These are phyloP conservation scores for Melieria omissa DNA, from an alignment of 2,888 invertebrate genomes.

Conservation along the genomic window DNA sequence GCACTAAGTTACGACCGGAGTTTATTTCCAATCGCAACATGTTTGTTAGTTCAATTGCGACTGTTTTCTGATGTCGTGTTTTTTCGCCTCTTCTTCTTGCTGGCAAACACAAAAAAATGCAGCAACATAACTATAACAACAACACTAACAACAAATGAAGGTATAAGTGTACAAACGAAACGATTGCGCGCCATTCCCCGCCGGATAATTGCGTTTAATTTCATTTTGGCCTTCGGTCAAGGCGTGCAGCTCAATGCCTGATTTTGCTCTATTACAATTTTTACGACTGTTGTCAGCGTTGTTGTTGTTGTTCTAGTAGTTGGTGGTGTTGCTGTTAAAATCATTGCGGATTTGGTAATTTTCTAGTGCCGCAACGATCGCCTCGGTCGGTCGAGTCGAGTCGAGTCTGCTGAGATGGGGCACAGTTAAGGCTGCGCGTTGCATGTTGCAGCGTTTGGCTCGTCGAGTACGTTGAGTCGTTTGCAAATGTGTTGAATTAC, in stretches of 20 bases:
- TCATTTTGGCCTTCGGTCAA: constrained; percentile 48
- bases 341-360: constrained; percentile 50
- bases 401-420: constrained; percentile 29
- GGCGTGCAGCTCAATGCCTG: constrained; percentile 47
- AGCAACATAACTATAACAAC: no score
- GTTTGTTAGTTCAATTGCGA: no score
- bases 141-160: no score
- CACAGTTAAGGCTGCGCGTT: constrained; percentile 18
- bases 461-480: constrained; percentile 1
- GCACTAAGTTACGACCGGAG: no score
- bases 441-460: constrained; percentile 26
- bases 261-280: constrained; percentile 11
- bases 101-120: no score
- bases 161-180: not conserved
- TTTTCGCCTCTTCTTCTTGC: no score
- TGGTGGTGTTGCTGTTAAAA: constrained; percentile 35
- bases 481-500: constrained; percentile 49
- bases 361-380: constrained; percentile 37
- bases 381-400: constrained; percentile 8
- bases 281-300: constrained; percentile 29
- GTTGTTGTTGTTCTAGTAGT: constrained; percentile 10
- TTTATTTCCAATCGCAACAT: no score
- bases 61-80: no score
- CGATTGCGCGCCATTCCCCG: constrained; percentile 10
- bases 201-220: constrained; percentile 50